Conservation (phyloP, 2,888 invertebrate genomes). For the Therioaphis trifolii region DNA sequence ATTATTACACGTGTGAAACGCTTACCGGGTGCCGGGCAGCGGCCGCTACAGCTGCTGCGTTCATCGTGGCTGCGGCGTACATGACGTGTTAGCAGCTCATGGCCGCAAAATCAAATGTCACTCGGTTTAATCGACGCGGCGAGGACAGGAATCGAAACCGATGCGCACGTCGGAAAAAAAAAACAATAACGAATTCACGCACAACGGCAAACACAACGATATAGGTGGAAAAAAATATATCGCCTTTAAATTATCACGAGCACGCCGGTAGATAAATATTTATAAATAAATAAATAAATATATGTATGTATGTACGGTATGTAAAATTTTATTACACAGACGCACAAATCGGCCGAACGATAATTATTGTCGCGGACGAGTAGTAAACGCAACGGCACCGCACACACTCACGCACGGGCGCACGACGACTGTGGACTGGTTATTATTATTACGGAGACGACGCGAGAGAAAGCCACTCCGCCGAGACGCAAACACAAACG, state of each 20-base stretch:
- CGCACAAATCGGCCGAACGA: too few species aligned
- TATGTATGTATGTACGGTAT: too few species aligned
- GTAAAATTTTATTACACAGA: too few species aligned
- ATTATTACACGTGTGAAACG: conserved; percentile 64
- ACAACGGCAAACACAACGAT: too few species aligned
- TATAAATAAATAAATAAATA: too few species aligned
- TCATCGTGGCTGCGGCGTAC: conserved; percentile 90
- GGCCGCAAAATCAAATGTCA: conserved; percentile 61
- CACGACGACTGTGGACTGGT: conserved; percentile 9
- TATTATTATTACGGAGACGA: too few species aligned
- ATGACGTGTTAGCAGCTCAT: conserved; percentile 74
- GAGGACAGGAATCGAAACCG: background rate
- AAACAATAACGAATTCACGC: background rate
- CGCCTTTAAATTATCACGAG: too few species aligned
- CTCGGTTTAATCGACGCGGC: conserved; percentile 40
- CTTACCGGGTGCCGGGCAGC: conserved; percentile 89
- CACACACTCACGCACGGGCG: conserved; percentile 30
- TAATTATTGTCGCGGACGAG: too few species aligned
- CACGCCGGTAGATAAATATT: too few species aligned
- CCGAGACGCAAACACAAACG: conserved; percentile 37
- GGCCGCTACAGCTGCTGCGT: conserved; percentile 84
- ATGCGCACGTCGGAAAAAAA: background rate
- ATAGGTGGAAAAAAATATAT: background rate
- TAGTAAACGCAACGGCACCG: background rate
- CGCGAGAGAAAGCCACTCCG: background rate